Base-by-base conservation (phyloP, 1,140 invertebrate genomes). In the Conus ventricosus region DNA sequence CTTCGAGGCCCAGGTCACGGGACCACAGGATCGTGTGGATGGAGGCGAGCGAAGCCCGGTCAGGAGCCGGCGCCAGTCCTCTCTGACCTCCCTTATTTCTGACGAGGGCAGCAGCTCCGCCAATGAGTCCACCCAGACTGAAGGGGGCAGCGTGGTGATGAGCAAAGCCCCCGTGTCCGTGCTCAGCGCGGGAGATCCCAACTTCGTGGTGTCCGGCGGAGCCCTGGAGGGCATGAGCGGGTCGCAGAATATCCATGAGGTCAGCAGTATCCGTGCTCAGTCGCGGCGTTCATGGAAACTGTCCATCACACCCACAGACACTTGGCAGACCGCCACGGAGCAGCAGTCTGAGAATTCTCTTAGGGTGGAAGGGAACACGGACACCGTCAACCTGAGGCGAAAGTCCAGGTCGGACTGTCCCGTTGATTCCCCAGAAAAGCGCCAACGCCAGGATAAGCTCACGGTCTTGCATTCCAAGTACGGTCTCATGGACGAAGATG, bases 151-250 rank as follows among this genome's bases (percentile, higher is more conserved):
- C 78, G 27, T 84, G 39, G 53, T 78, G 54, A 86, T 92, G 57
- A 78, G 85, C 60, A 81, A 88, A n/a, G 91, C 91, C 75, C 92
- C 93, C 57, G 17, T 93, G 20, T 91, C 89, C 90, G 84, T 92
- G 0, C 92, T 91, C 92, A 93, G 89, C 63, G 91, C 91, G n/a
- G 91, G 90, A 17, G 92, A 93, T 51, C 89, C 71, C 5, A 54
- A 87, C 71, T 55, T 54, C 15, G 23, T 7, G 3, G 51, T 53
- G 25, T 54, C 85, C n/a, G 25, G 57, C 27, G 71, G n/a, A 57
- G 20, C 75, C 20, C 60, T 23, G n/a, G 23, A 87, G 23, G 75
- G 39, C 55, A 57, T 87, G 71, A 20, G 75, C 71, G 85, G 85
- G 15, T 10, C n/a, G 5, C 85, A 87, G 75, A 25, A 25, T 23